Base-by-base conservation (phyloP, 2,113 vertebrate genomes). In the Psittacus erithacus region DNA sequence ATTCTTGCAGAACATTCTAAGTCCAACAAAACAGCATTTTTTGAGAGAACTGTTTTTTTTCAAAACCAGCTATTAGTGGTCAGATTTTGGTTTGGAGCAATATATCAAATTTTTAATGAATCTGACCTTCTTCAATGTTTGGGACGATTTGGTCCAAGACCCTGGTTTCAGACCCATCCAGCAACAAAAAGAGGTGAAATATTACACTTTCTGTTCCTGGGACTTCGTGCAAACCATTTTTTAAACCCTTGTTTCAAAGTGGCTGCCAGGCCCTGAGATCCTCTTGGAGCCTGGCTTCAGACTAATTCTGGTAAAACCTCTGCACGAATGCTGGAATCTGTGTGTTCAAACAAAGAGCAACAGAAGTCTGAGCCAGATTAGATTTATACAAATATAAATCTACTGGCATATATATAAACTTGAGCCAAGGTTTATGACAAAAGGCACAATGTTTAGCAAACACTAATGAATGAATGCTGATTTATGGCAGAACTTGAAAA, bases 11-110 rank as follows among this genome's bases (percentile, higher is more conserved):
- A 87, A 87, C n/a, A 17, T 57, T 43, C 41, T 1, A 71, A 79
- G 10, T 85, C 39, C 28, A 95, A 64, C 17, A 38, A 79, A 89
- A 23, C 16, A 79, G 17, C 24, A 64, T 82, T 89, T 94, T 90
- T 90, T 53, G 59, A 96, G 79, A 92, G 43, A 94, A 74, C 13
- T 6, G 3, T 69, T 96, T 73, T 85, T 73, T 85, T 63, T 82
- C 43, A 91, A 96, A 96, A 90, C 86, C 68, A 93, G 49, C 49
- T 88, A 49, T 95, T 94, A 94, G 84, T 85, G 78, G 78, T 95
- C 71, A 93, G 25, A n/a, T 92, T 92, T 88, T 53, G 78, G 82
- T 67, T 96, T 83, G 75, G 90, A 91, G 60, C 41, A 85, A 57
- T 49, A 35, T 17, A 62, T 57, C 47, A 41, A 65, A 39, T 71